Percentiles rank a stretch among this genome's conserved stretches.
phyloP scores from a whole-genome alignment of 1,140 invertebrate species.

The Bombus breviceps region DNA sequence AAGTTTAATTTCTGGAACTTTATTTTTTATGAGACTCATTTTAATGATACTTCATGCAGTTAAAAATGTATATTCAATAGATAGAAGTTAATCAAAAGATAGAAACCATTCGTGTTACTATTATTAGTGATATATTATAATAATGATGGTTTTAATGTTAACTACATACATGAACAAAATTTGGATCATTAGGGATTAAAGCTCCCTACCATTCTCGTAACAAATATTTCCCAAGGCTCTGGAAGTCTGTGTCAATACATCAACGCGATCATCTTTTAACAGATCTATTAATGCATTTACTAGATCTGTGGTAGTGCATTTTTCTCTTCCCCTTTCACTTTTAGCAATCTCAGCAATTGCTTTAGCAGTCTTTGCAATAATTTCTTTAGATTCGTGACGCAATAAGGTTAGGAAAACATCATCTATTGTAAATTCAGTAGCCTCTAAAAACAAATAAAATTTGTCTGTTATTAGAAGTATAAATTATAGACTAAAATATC shows the following conservation, averaged over 20 bases:
- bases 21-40: background rate
- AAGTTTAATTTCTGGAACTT: background rate
- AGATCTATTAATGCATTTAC: conserved; percentile 84
- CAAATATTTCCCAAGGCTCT: conserved; percentile 94
- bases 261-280: conserved; percentile 81
- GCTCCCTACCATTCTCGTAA: conserved; percentile 89
- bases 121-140: background rate
- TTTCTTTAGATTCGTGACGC: conserved; percentile 65
- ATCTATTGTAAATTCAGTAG: conserved; percentile 65
- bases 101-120: conserved; percentile 1
- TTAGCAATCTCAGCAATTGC: conserved; percentile 89
- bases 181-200: conserved; percentile 42
- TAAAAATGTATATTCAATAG: background rate
- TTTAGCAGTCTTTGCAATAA: conserved; percentile 82
- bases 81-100: background rate
- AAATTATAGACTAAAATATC: background rate
- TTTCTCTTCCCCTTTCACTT: conserved; percentile 86
- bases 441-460: conserved; percentile 63
- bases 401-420: conserved; percentile 74
- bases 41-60: background rate
- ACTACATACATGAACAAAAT: conserved; percentile 51
- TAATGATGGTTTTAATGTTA: conserved; percentile 24
- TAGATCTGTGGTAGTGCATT: conserved; percentile 85
- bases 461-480: background rate
- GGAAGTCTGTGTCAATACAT: conserved; percentile 87